phyloP scores from a whole-genome alignment of 2,113 vertebrate species.

The Colius striatus region DNA sequence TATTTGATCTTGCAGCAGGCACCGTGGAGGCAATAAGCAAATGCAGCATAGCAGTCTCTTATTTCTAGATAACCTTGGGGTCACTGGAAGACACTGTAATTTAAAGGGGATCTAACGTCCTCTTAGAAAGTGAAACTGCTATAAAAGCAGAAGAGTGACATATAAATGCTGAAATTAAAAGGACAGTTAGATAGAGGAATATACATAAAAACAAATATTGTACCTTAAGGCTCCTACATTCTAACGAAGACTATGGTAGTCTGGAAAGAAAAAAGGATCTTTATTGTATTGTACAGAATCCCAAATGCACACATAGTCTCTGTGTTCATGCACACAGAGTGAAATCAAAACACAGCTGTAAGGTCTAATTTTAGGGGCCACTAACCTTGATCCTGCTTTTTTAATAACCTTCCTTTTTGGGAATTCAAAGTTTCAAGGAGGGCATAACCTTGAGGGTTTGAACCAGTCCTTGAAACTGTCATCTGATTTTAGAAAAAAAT shows the following conservation, averaged over 20 bases:
- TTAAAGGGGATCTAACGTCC: not conserved
- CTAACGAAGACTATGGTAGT: not conserved
- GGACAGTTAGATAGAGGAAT: not conserved
- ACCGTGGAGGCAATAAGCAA: not conserved
- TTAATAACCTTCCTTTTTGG: not conserved
- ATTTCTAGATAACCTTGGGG: not conserved
- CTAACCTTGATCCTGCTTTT: constrained; percentile 2
- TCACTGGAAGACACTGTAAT: not conserved
- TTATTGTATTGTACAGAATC: not conserved
- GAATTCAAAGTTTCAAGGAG: not conserved
- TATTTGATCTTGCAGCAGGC: not conserved
- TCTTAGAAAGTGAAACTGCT: not conserved
- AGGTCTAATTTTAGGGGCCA: constrained; percentile 36
- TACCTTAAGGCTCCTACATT: not conserved
- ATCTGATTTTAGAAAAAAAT: constrained; percentile 32
- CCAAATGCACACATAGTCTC: not conserved
- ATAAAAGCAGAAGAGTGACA: not conserved
- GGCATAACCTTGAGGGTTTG: not conserved
- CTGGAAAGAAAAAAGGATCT: not conserved
- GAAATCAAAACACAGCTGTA: constrained; percentile 47
- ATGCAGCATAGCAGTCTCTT: not conserved
- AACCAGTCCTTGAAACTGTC: constrained; percentile 13
- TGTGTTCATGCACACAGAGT: not conserved
- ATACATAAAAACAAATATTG: not conserved
- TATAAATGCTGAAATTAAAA: not conserved